Evolutionary conservation across 1,140 invertebrate species (phyloP).

Genomic region (Heliconius hermathena): DNA sequence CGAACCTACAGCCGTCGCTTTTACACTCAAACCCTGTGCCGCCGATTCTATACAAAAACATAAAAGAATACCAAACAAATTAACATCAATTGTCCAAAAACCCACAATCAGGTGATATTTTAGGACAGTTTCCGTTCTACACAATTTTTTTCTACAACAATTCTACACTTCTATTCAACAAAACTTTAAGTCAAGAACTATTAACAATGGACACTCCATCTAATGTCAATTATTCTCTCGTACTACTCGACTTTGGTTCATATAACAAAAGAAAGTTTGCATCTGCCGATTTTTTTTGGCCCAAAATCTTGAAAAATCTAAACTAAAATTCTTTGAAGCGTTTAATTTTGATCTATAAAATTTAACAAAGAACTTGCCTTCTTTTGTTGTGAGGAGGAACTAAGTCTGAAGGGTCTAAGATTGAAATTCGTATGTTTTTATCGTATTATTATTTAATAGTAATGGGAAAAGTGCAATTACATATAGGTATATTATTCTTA

Average conservation of each 20-base stretch:
- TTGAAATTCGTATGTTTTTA: background rate
- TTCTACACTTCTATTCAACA: background rate
- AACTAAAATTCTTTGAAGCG: conserved; percentile 38
- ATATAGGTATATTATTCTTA: background rate
- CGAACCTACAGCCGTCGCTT: too few relatives aligned
- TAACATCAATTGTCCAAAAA: background rate
- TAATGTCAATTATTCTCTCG: conserved; percentile 38
- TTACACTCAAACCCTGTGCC: too few relatives aligned
- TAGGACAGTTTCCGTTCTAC: conserved; percentile 6
- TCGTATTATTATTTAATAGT: conserved; percentile 5
- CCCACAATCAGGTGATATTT: background rate
- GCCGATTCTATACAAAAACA: background rate
- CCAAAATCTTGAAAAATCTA: conserved; percentile 27
- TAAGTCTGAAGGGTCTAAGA: background rate
- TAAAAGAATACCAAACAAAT: background rate
- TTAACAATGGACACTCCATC: conserved; percentile 39
- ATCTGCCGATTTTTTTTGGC: background rate
- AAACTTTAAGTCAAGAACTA: background rate
- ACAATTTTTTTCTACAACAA: background rate
- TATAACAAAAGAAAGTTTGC: conserved; percentile 24
- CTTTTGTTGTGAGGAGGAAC: background rate
- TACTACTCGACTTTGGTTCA: conserved; percentile 33
- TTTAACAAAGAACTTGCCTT: conserved; percentile 7
- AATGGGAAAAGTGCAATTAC: background rate
- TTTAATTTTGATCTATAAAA: conserved; percentile 41